Evolutionary conservation across 2,888 invertebrate genomes (phyloP), one percentile per base, ranked within the genome.

Genomic region (Gari tellinella): DNA sequence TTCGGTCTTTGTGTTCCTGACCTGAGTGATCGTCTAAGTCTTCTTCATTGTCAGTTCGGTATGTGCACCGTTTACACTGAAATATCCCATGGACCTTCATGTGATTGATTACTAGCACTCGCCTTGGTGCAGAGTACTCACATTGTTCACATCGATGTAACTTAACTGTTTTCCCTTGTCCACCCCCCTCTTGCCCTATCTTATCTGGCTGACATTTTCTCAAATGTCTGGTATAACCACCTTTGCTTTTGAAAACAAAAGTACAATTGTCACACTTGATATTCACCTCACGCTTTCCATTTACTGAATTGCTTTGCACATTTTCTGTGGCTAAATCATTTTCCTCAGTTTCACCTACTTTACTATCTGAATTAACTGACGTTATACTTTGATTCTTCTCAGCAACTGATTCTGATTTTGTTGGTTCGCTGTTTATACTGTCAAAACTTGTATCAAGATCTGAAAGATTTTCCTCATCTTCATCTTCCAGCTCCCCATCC

Each of bases 81-180:
- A 80, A 89, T 19, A 90, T 85, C 37, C 87, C 84, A 76, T 91
- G 91, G 38, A 82, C 84, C 63, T 85, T 81, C 76, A 90, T 80
- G 73, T 91, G 91, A 40, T 88, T 86, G 31, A 86, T 86, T 14
- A 91, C 81, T 56, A 88, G 83, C 45, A 89, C 87, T 60, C 89
- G 84, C 74, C 90, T 89, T 37, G 87, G 86, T 53, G 89, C 86
- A 26, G 79, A 68, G 70, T 88, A 90, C 15, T 84, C 83, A 82
- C 91, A 91, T 51, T 84, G 76, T 41, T 85, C 78, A 83, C 87
- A 88, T 25, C 67, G 70, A 62, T 73, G 76, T n/a, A 70, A 40
- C 61, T 80, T 80, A 10, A 52, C 70, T 43, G 37, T 37, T 66
- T 72, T 72, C 1, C 61, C 43, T 43, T 38, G 23, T 21, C 38